Evolutionary conservation across 2,797 vertebrate genomes (phyloP).

Genomic region (Lepilemur ruficaudatus): DNA sequence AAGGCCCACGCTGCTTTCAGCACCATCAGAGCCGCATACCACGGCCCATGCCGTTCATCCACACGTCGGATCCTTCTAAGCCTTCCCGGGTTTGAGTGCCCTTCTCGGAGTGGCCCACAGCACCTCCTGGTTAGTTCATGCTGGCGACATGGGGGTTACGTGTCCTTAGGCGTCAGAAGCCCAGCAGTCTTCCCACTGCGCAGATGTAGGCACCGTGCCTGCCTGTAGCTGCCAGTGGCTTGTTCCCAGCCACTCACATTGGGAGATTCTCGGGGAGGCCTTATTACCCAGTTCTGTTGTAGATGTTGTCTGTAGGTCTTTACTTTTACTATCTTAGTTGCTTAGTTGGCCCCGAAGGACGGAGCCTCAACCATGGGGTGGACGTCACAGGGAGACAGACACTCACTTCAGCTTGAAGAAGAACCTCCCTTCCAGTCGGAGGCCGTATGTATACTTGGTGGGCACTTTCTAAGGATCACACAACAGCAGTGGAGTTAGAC

Average conservation of each 20-base stretch:
- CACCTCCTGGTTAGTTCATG: not conserved
- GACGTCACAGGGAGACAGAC: not conserved
- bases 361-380: not conserved
- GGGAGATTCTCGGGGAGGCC: not conserved
- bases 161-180: not conserved
- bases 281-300: not conserved
- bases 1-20: too few relatives aligned
- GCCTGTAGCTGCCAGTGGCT: not conserved
- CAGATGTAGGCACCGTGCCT: not conserved
- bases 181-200: too few relatives aligned
- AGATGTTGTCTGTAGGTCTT: not conserved
- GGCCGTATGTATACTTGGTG: not conserved
- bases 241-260: not conserved
- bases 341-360: not conserved
- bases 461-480: not conserved
- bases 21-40: not conserved
- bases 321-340: not conserved
- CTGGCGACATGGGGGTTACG: not conserved
- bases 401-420: not conserved
- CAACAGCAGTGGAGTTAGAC: not conserved
- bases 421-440: not conserved
- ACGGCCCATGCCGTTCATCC: too few relatives aligned
- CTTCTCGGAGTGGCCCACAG: not conserved
- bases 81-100: not conserved
- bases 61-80: rapidly evolving